Evolutionary conservation across 2,888 invertebrate genomes (phyloP).

Genomic region (Harpalus rufipes): DNA sequence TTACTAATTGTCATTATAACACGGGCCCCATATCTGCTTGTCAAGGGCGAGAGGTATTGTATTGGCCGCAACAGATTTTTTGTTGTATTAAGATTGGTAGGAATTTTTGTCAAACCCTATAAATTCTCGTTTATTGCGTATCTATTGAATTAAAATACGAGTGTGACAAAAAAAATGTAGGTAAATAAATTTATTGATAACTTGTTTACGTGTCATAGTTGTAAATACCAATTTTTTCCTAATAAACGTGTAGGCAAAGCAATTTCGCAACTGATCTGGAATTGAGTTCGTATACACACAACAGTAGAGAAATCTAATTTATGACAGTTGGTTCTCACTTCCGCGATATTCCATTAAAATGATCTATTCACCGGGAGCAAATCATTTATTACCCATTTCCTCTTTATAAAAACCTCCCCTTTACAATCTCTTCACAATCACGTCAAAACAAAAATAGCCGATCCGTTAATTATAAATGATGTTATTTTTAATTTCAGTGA

Average conservation of each 20-base stretch:
- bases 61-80: too few species aligned
- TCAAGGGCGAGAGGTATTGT: too few species aligned
- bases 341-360: conserved; percentile 26
- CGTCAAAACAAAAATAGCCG: conserved; percentile 65
- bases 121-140: neutral
- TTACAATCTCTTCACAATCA: conserved; percentile 35
- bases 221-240: neutral
- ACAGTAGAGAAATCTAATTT: neutral
- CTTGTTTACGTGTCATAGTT: neutral
- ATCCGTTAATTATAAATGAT: conserved; percentile 67
- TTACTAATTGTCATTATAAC: too few species aligned
- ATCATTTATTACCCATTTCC: conserved; percentile 45
- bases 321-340: neutral
- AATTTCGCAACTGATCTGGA: neutral
- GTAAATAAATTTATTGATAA: neutral
- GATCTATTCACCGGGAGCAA: conserved; percentile 35
- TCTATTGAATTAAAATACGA: neutral
- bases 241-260: neutral
- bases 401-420: conserved; percentile 36
- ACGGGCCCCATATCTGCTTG: too few species aligned
- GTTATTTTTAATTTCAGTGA: conserved; percentile 66
- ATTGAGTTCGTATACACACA: neutral
- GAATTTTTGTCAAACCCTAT: neutral
- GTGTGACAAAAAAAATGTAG: neutral
- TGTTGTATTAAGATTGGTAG: neutral